Percentiles rank a stretch among this genome's conserved stretches.
Evolutionary conservation across 2,113 vertebrate species (phyloP).

Genomic region (Archilochus colubris): DNA sequence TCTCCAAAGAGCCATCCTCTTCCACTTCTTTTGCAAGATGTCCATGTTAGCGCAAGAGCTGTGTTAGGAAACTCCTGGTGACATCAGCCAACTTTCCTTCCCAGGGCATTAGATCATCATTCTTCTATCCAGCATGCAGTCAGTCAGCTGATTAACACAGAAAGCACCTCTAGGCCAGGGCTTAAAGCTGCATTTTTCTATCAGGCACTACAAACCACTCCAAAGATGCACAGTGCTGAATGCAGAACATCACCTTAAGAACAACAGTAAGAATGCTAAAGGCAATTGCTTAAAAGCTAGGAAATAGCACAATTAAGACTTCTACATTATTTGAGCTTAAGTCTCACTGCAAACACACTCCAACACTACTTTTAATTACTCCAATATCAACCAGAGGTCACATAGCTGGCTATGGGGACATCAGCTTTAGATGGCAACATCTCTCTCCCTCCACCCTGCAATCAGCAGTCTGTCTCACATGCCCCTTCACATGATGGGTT

Average conservation of each 20-base stretch:
- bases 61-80: not conserved
- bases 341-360: not conserved
- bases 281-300: not conserved
- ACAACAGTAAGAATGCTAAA: not conserved
- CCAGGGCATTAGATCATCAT: not conserved
- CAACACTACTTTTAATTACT: not conserved
- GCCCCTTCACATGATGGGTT: not conserved
- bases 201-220: not conserved
- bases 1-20: not conserved
- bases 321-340: not conserved
- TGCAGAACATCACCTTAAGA: not conserved
- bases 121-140: not conserved
- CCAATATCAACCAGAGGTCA: not conserved
- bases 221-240: not conserved
- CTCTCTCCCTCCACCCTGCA: not conserved
- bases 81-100: not conserved
- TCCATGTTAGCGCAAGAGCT: rapidly evolving
- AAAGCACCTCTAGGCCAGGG: not conserved
- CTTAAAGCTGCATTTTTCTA: not conserved
- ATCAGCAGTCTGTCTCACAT: rapidly evolving
- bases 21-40: not conserved
- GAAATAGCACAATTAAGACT: not conserved
- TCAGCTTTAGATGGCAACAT: not conserved
- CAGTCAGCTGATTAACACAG: not conserved
- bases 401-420: not conserved